Evolutionary conservation across 2,888 invertebrate species (phyloP), one percentile per base, ranked within the genome.

Genomic region (Drosophila trichaetosa): DNA sequence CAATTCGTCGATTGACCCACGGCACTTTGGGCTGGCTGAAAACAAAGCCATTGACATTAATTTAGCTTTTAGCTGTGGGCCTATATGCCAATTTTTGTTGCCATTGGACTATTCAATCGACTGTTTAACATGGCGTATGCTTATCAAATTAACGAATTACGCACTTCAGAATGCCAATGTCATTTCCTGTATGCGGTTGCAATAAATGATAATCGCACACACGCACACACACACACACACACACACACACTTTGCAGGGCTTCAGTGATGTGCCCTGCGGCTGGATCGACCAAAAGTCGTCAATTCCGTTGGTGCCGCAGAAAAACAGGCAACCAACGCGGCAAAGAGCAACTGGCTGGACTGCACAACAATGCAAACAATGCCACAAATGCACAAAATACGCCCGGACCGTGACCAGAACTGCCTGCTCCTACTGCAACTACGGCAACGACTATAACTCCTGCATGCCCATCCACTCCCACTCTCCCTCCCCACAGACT

Each of bases 131-230:
- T 71, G 83, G 84, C 86, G 81, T 80, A 82, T 85, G 83, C 84
- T 87, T 87, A 87, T 87, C 84, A 87, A 87, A 87, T 87, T 87
- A 87, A 81, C 86, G 84, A 84, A 87, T 86, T 86, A 86, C 78
- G 77, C 81, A 76, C 80, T 65, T 80, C 72, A 73, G 76, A 83
- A 79, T 81, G 84, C 77, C 66, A 58, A 65, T 76, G 76, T 78
- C 76, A 76, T 83, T 81, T 76, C 65, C 79, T 80, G 72, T 78
- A 82, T 87, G 86, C 82, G 83, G 86, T 84, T 80, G 87, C 88
- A 84, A 87, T 85, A 85, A 85, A 85, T 85, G 87, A 85, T 85
- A 85, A 85, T 85, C 84, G 82, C 69, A 67, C 63, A 51, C 36
- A 46, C 46, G 11, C 31, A 34, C 31, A 53, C 31, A 33, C 42